Conservation (phyloP, 2,888 invertebrate genomes). For the Drosophila peninsularis region DNA sequence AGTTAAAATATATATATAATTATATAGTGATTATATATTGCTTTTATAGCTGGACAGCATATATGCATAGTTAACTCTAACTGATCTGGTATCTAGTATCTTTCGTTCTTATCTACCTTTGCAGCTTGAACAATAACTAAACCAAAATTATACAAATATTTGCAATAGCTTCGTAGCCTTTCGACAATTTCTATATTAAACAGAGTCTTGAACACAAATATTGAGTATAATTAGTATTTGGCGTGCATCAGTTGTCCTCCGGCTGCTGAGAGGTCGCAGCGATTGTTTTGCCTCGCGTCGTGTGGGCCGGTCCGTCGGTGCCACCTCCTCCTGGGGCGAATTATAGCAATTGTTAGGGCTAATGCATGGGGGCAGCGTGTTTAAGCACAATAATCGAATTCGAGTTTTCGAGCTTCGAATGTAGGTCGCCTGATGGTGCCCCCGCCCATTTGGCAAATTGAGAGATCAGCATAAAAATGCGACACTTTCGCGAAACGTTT, state of each 20-base stretch:
- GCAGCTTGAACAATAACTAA: too few species aligned
- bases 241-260: constrained; percentile 15
- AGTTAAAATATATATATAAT: background rate
- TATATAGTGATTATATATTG: background rate
- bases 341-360: constrained; percentile 13
- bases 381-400: constrained; percentile 30
- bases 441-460: constrained; percentile 61
- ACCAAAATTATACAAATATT: background rate
- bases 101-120: too few species aligned
- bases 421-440: constrained; percentile 53
- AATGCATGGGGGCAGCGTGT: background rate
- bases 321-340: constrained; percentile 9
- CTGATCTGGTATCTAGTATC: too few species aligned
- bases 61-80: too few species aligned
- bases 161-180: background rate
- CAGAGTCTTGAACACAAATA: background rate
- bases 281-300: background rate
- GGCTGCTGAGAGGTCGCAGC: background rate
- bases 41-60: too few species aligned
- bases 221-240: background rate
- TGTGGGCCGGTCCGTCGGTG: too few species aligned
- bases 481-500: constrained; percentile 67
- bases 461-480: constrained; percentile 75
- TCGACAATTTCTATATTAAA: background rate
- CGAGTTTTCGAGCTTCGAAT: constrained; percentile 7